Evolutionary conservation across 1,140 invertebrate species (phyloP), one percentile per base, ranked within the genome.

Genomic region (Brachionus rotundiformis): DNA sequence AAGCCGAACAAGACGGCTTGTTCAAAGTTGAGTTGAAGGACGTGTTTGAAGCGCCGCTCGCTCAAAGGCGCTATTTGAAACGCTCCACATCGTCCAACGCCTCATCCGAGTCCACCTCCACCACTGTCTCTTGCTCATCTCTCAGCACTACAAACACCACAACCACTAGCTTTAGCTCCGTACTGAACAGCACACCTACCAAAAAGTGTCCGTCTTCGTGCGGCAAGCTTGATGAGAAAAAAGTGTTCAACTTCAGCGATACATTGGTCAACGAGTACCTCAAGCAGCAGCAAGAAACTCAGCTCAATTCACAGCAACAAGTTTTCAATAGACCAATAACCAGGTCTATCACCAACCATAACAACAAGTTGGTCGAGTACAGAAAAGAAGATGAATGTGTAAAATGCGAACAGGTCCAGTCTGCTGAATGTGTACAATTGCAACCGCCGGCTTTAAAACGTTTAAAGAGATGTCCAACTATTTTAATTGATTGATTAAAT

Each of bases 41-140:
- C 41, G 92, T 92, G 80, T 88, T 89, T 27, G 91, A 90, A 77
- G 92, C 92, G 0, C 91, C 92, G 82, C 86, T 93, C 19, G 92
- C 92, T 39, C 91, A 92, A 85, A 87, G 92, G 29, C 87, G 92
- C 7, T 90, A 92, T 84, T 85, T 90, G 81, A 92, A 92, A 39
- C 25, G 77, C 2, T 41, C 33, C 1, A 81, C 77, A 13, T 61
- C 49, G 8, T 81, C 77, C 13, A 79, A 79, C 10, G 76, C 76
- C 5, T 59, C 47, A 6, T 79, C 76, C 29, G 76, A 79, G 25
- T 79, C 76, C 1, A 23, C 31, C 3, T 59, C 36, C 3, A 79
- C 76, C n/a, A 36, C 68, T 27, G 36, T 73, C n/a, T 44, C 33
- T 4, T 59, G 44, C 25, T 79, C 76, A 19, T 79, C 47, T 11